phyloP scores from a whole-genome alignment of 2,113 vertebrate genomes.

The Pollimyrus isidori region DNA sequence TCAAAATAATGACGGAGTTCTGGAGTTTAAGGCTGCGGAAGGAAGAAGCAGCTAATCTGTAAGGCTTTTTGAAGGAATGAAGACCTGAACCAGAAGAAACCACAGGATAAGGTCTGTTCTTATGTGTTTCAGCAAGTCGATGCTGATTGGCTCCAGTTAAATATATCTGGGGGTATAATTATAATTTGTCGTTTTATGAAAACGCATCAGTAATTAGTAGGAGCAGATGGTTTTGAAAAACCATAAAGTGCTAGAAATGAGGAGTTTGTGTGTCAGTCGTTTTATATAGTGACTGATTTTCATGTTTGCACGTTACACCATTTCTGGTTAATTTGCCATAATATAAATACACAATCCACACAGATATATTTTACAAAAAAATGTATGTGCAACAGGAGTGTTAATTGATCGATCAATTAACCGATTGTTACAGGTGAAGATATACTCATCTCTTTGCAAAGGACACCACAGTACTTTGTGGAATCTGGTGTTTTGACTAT shows the following conservation, averaged over 20 bases:
- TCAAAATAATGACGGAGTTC: background rate
- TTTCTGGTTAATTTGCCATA: background rate
- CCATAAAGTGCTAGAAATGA: background rate
- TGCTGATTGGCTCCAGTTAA: background rate
- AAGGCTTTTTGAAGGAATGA: conserved; percentile 23
- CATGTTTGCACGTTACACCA: background rate
- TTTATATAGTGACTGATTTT: background rate
- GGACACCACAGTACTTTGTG: background rate
- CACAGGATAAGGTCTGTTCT: background rate
- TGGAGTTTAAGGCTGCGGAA: background rate
- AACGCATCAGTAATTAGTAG: background rate
- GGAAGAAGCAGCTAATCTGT: background rate
- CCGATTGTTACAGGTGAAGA: background rate
- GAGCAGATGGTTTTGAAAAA: background rate
- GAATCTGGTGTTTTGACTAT: background rate
- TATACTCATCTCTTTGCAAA: background rate
- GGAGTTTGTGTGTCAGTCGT: background rate
- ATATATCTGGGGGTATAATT: background rate
- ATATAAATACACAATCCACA: background rate
- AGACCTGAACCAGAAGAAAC: background rate
- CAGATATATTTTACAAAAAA: background rate
- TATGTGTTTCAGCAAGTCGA: background rate
- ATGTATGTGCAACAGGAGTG: background rate
- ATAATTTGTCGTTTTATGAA: background rate
- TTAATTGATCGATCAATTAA: background rate